These are phyloP conservation scores for Holacanthus passer DNA, from an alignment of 2,113 vertebrate genomes.

Conservation along the genomic window DNA sequence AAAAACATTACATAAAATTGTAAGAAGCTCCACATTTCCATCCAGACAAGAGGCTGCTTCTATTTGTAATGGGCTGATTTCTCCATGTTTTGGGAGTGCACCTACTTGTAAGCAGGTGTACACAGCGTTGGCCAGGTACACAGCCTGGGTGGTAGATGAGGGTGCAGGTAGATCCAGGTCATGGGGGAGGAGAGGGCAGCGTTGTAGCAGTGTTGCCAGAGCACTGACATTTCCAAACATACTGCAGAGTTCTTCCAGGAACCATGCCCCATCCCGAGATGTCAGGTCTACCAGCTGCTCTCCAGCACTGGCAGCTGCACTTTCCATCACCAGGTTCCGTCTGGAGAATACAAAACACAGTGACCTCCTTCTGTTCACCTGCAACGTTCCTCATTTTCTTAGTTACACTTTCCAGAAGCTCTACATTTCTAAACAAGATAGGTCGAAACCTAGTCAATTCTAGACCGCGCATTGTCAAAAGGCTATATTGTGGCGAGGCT, in stretches of 20 bases:
- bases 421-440: not conserved
- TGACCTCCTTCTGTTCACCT: not conserved
- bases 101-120: constrained; percentile 95
- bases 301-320: constrained; percentile 93
- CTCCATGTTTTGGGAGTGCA: no score
- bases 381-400: not conserved
- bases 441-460: no score
- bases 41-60: fast-evolving
- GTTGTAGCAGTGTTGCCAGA: constrained; percentile 92
- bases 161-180: constrained; percentile 94
- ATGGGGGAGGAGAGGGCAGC: constrained; percentile 92
- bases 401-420: not conserved
- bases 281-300: constrained; percentile 96
- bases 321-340: constrained; percentile 98
- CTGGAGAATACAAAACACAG: constrained; percentile 69
- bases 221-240: constrained; percentile 96
- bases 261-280: constrained; percentile 97
- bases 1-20: not conserved
- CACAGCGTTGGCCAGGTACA: constrained; percentile 94
- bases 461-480: no score
- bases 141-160: constrained; percentile 88
- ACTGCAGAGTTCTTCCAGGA: constrained; percentile 97
- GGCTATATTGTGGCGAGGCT: no score
- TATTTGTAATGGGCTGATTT: not conserved
- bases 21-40: not conserved